Base-by-base conservation (phyloP, 2,113 vertebrate species). In the Pomatorhinus ruficollis region DNA sequence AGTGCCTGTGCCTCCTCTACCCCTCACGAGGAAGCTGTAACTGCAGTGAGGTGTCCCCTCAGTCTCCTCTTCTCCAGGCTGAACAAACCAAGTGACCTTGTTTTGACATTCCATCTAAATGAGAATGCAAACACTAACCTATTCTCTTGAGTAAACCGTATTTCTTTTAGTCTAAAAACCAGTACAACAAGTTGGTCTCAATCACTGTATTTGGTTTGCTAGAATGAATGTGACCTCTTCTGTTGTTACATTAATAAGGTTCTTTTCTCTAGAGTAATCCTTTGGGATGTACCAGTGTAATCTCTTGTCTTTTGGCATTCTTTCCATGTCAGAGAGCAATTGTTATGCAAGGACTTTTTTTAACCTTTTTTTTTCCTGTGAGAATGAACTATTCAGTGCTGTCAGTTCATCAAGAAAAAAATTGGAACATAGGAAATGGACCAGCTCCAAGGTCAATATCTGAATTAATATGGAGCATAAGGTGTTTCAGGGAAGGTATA, bases 221-320 rank as follows among this genome's bases (percentile, higher is more conserved):
- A 53, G 30, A 86, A 71, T 60, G 53, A 79, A 83, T 72, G 57
- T 60, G 83, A 88, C 70, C 30, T 68, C 37, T 90, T 82, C 35
- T 72, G 25, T 42, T 89, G 72, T 78, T 92, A 33, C 15, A 44
- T 71, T 88, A 75, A 53, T 76, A 79, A 35, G 45, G 12, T 64
- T 90, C 16, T 71, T 85, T 85, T 85, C 70, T 88, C 27, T 75
- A 30, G 28, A 54, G 30, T 54, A 82, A 52, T 68, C 39, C 28
- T 52, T 47, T 72, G 28, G 24, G 31, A 56, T 44, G 9, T 56
- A 63, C 35, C 49, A 71, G 5, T 64, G 24, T 71, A 60, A 76
- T 68, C 33, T 37, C 42, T 79, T 85, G 47, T 42, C 56, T 85
- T 80, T 64, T 57, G 57, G 40, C 53, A 75, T 85, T 92, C 35